Evolutionary conservation across 2,888 invertebrate species (phyloP).

Genomic region (Hirudinaria manillensis): DNA sequence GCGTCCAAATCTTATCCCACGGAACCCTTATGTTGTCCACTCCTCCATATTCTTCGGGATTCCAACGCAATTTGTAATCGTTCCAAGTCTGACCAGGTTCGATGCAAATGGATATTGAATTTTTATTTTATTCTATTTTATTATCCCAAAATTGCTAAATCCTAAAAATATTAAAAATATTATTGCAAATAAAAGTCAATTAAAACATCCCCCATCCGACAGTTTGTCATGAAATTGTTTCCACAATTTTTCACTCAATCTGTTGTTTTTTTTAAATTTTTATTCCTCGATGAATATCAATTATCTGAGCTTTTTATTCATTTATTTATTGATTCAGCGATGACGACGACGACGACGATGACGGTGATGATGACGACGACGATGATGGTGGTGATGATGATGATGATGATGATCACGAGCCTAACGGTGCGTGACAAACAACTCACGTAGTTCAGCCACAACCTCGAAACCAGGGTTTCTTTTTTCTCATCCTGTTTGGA

Average conservation of each 20-base stretch:
- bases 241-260: no score
- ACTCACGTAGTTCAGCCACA: conserved; percentile 42
- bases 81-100: conserved; percentile 34
- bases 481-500: conserved; percentile 41
- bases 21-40: conserved; percentile 35
- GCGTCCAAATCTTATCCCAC: conserved; percentile 30
- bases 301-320: no score
- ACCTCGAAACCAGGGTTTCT: conserved; percentile 41
- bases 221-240: no score
- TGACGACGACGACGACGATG: conserved; percentile 11
- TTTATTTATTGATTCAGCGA: no score
- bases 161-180: not conserved
- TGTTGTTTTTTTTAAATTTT: not conserved
- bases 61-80: conserved; percentile 38
- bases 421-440: not conserved
- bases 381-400: conserved; percentile 18
- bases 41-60: conserved; percentile 35
- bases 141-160: not conserved
- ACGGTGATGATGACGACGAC: conserved; percentile 14
- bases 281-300: not conserved
- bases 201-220: no score
- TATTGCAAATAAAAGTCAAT: no score
- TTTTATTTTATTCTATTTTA: not conserved
- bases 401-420: conserved; percentile 15
- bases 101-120: no score